Evolutionary conservation across 2,888 invertebrate genomes (phyloP), one percentile per base, ranked within the genome.

Genomic region (Tinea semifulvella): DNA sequence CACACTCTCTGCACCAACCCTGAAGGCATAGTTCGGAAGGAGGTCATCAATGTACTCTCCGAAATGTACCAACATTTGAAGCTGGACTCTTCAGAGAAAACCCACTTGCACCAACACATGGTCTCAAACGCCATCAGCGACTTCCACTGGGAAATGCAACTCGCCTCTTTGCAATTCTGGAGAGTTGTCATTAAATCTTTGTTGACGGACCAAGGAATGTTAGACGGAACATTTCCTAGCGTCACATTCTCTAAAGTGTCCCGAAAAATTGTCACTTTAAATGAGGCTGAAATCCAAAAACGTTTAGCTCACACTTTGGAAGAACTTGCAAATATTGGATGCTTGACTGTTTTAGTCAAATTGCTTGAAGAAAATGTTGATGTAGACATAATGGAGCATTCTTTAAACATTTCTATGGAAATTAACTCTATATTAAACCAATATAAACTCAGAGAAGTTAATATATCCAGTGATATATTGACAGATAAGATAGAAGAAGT

Each of bases 81-180:
- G 54, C 80, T 90, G 52, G 68, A 84, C 13, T 66, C 69, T 11
- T 62, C 68, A 6, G 77, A 84, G 52, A 80, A 85, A 49, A 75
- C 82, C 25, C 64, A 68, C 0, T 67, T 92, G 3, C 87, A 85
- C 54, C 82, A 84, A 19, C 83, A 87, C 3, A 87, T 92, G 84
- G 82, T 85, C 0, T 79, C 84, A 10, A 85, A 89, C 1, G 86
- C 88, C 0, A 80, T 87, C 0, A 74, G 83, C 7, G 93, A 93
- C 62, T 83, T 92, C 46, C 89, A 93, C 58, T 92, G 92, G 91
- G 92, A 93, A 62, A 92, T 92, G 0, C 91, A 91, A 65, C 70
- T 88, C 0, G 85, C 84, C 45, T 88, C 90, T 0, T 60, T 93
- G 1, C 75, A 82, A 46, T 92, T 90, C 57, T 93, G 92, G 92